Conservation (phyloP, 2,888 invertebrate genomes). For the Sarcophaga caerulescens region DNA sequence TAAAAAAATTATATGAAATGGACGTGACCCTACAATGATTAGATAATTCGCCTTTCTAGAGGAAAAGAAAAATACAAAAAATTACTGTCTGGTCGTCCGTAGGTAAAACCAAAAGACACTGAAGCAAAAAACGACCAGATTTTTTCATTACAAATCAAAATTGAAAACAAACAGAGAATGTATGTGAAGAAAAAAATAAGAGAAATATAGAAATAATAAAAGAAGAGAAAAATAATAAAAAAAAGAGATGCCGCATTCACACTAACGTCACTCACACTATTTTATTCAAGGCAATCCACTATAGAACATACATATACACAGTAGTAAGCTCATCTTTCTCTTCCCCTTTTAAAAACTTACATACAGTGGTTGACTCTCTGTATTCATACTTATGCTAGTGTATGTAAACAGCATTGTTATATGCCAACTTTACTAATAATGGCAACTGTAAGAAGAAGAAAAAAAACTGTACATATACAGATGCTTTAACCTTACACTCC, state of each 20-base stretch:
- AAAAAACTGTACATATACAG: not conserved
- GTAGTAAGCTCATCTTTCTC: not conserved
- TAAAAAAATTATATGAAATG: slow-evolving; percentile 46
- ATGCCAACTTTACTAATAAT: not conserved
- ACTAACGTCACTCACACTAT: slow-evolving; percentile 39
- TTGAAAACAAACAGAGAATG: slow-evolving; percentile 50
- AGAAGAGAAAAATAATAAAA: slow-evolving; percentile 20
- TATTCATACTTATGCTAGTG: too few species aligned
- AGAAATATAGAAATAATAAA: slow-evolving; percentile 9
- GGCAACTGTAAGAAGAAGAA: not conserved
- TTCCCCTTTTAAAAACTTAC: not conserved
- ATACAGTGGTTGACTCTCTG: too few species aligned
- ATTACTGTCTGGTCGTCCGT: slow-evolving; percentile 44
- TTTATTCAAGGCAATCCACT: slow-evolving; percentile 15
- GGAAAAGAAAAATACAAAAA: not conserved
- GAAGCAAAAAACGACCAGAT: slow-evolving; percentile 15
- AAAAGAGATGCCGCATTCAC: slow-evolving; percentile 45
- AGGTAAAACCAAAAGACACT: slow-evolving; percentile 29
- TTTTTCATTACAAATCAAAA: slow-evolving; percentile 40
- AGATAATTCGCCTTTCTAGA: slow-evolving; percentile 43
- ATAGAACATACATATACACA: too few species aligned
- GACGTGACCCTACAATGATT: slow-evolving; percentile 62
- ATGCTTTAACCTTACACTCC: not conserved
- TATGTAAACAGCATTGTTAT: not conserved
- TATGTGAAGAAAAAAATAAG: slow-evolving; percentile 10